These are phyloP conservation scores for Lepus oiostolus DNA, from an alignment of 2,797 vertebrate genomes.

Conservation along the genomic window DNA sequence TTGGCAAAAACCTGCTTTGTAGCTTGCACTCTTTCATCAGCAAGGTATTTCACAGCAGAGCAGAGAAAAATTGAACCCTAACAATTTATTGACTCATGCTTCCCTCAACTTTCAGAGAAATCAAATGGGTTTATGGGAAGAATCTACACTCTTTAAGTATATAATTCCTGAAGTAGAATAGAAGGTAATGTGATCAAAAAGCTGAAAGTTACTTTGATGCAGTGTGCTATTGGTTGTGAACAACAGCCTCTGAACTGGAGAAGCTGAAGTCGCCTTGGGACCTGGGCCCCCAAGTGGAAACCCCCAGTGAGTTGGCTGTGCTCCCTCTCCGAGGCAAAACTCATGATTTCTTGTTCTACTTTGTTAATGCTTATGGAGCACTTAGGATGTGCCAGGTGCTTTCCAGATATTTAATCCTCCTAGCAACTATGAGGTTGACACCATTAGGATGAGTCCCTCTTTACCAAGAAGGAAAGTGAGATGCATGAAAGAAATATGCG, in stretches of 20 bases:
- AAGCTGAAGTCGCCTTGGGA: too few species aligned
- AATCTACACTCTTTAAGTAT: background rate
- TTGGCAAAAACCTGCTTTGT: too few species aligned
- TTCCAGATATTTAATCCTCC: background rate
- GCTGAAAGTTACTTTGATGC: background rate
- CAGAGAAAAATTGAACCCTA: too few species aligned
- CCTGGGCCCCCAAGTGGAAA: too few species aligned
- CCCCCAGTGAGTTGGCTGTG: too few species aligned
- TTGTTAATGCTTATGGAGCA: too few species aligned
- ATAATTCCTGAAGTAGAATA: background rate
- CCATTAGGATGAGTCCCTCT: background rate
- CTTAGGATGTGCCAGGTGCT: too few species aligned
- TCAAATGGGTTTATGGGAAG: background rate
- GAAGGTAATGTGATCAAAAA: background rate
- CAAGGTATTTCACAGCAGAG: background rate
- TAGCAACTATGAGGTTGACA: rapidly evolving
- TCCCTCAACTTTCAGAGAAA: background rate
- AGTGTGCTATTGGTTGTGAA: background rate
- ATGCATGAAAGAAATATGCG: background rate
- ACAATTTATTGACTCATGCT: too few species aligned
- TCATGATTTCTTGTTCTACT: background rate
- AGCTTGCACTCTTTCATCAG: too few species aligned
- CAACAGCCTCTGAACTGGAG: background rate
- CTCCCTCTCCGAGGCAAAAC: background rate
- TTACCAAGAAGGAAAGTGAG: background rate